These are phyloP conservation scores for Cromileptes altivelis DNA, from an alignment of 2,113 vertebrate species.

Conservation along the genomic window DNA sequence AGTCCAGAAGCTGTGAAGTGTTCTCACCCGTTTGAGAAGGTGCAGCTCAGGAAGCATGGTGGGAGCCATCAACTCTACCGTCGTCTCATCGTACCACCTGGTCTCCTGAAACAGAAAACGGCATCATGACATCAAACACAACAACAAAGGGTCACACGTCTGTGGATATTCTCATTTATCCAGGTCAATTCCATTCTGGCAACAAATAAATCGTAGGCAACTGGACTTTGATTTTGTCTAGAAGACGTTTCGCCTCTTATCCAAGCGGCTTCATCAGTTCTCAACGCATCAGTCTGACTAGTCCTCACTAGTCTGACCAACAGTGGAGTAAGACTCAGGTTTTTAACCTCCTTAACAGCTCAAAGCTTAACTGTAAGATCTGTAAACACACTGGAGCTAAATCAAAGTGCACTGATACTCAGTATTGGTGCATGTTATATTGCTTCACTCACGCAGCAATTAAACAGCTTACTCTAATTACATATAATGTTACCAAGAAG, in stretches of 20 bases:
- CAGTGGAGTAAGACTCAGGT: no score
- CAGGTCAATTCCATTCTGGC: no score
- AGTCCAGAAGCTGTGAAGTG: not conserved
- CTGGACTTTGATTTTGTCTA: no score
- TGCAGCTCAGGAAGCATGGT: constrained; percentile 96
- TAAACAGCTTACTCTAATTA: not conserved
- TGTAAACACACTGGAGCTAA: not conserved
- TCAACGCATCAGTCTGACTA: no score
- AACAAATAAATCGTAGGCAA: no score
- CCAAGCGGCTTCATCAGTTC: no score
- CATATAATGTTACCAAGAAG: not conserved
- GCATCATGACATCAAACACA: not conserved
- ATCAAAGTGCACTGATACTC: not conserved
- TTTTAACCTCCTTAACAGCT: no score
- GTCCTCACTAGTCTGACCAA: no score
- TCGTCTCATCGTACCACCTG: constrained; percentile 95
- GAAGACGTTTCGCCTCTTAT: no score
- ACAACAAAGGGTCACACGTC: not conserved
- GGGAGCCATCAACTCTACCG: constrained; percentile 96
- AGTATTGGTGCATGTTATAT: not conserved
- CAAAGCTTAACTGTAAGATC: not conserved
- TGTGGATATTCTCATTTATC: no score
- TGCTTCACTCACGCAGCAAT: not conserved
- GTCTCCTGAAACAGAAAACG: constrained; percentile 84
- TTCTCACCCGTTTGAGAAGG: constrained; percentile 92